Conservation (phyloP, 2,888 invertebrate genomes). For the Agrochola lychnidis region DNA sequence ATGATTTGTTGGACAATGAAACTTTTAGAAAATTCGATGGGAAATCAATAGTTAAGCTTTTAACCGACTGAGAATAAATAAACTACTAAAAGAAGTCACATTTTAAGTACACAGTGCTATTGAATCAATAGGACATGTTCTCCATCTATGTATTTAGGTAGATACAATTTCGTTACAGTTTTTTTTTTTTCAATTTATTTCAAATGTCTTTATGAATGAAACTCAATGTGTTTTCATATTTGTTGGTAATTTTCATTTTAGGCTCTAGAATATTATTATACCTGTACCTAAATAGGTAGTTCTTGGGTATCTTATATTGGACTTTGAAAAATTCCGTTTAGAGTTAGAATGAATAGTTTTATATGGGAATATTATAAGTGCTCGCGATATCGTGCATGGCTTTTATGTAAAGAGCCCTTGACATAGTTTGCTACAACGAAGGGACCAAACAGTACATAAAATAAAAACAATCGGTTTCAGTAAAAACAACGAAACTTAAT, state of each 20-base stretch:
- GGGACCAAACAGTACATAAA: slow-evolving; percentile 15
- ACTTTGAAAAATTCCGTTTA: slow-evolving; percentile 1
- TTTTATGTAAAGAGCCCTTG: slow-evolving; percentile 34
- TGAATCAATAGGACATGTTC: too few species aligned
- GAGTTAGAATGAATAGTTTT: slow-evolving; percentile 4
- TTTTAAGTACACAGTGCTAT: not conserved
- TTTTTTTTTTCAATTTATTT: not conserved
- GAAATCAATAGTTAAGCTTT: not conserved
- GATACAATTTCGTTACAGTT: not conserved
- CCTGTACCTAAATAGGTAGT: not conserved
- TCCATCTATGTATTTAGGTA: not conserved
- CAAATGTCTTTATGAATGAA: not conserved
- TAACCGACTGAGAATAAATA: too few species aligned
- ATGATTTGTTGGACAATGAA: not conserved
- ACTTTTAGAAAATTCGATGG: not conserved
- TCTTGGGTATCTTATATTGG: not conserved
- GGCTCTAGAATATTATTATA: not conserved
- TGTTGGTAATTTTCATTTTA: not conserved
- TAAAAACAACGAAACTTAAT: not conserved
- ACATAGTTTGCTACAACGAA: slow-evolving; percentile 32
- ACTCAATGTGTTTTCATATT: not conserved
- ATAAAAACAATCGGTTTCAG: not conserved
- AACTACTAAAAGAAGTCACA: not conserved
- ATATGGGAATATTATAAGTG: not conserved
- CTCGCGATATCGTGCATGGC: slow-evolving; percentile 20